phyloP scores from a whole-genome alignment of 2,113 vertebrate species.

The Lamprologus ornatipinnis region DNA sequence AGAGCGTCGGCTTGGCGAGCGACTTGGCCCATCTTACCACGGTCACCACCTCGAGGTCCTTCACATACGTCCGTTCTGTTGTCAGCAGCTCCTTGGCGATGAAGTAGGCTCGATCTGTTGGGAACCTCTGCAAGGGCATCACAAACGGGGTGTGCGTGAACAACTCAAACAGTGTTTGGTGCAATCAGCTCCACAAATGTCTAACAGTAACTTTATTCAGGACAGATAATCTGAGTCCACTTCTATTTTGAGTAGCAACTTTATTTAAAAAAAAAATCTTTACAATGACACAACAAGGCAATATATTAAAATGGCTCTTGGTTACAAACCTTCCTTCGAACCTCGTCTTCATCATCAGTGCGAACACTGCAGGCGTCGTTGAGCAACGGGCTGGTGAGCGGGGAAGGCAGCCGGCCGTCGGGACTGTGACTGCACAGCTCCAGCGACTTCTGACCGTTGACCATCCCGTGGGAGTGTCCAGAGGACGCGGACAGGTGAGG shows the following conservation, averaged over 20 bases:
- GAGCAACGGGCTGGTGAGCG: slow-evolving; percentile 88
- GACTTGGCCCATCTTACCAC: slow-evolving; percentile 69
- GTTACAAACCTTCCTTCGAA: slow-evolving; percentile 84
- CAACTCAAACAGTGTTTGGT: not conserved
- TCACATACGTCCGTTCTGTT: slow-evolving; percentile 90
- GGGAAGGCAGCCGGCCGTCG: slow-evolving; percentile 84
- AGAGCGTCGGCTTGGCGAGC: not conserved
- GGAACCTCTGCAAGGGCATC: slow-evolving; percentile 79
- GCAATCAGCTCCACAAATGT: not conserved
- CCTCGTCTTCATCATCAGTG: slow-evolving; percentile 91
- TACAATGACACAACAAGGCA: not conserved
- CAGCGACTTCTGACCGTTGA: slow-evolving; percentile 74
- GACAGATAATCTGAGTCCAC: slow-evolving; percentile 12
- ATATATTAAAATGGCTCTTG: not conserved
- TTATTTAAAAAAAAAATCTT: not conserved
- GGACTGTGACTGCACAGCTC: slow-evolving; percentile 83
- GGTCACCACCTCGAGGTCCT: slow-evolving; percentile 95
- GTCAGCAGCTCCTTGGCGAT: slow-evolving; percentile 92
- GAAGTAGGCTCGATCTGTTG: slow-evolving; percentile 89
- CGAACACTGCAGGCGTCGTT: slow-evolving; percentile 81
- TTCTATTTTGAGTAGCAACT: slow-evolving; percentile 4
- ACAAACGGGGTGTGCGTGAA: not conserved
- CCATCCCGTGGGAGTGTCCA: slow-evolving; percentile 80
- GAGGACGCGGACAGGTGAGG: slow-evolving; percentile 84
- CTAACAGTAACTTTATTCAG: not conserved